A percentile compares a stretch with the other conserved stretches of the same genome.
Evolutionary conservation across 2,888 invertebrate genomes (phyloP).

Genomic region (Aricia artaxerxes): DNA sequence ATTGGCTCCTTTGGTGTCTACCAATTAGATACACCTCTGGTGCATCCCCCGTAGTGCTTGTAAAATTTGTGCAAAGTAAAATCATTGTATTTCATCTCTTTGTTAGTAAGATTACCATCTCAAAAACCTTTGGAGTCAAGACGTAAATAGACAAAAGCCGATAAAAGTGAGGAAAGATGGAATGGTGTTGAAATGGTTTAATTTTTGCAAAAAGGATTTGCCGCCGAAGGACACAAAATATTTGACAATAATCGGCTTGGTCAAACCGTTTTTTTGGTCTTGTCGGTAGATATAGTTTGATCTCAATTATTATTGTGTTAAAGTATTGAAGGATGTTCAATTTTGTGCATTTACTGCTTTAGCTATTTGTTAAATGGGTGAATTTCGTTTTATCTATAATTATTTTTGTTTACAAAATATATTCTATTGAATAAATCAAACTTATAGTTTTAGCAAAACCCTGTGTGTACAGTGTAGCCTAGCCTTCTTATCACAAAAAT

Average conservation of each 20-base stretch:
- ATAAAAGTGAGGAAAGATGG: not conserved
- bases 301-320: too few species aligned
- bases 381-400: too few species aligned
- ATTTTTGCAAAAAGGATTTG: not conserved
- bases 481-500: not conserved
- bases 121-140: not conserved
- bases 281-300: too few species aligned
- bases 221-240: slow-evolving; percentile 9
- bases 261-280: not conserved
- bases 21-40: slow-evolving; percentile 1
- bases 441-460: too few species aligned
- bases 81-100: not conserved
- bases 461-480: too few species aligned
- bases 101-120: slow-evolving; percentile 4
- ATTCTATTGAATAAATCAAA: too few species aligned
- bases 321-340: too few species aligned
- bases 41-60: not conserved
- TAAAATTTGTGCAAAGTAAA: not conserved
- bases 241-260: slow-evolving; percentile 17
- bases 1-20: not conserved
- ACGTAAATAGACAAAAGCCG: not conserved
- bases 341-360: too few species aligned
- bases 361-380: too few species aligned
- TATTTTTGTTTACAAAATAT: too few species aligned
- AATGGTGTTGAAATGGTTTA: not conserved